Base-by-base conservation (phyloP, 2,888 invertebrate genomes). In the Meiosimyza platycephala region DNA sequence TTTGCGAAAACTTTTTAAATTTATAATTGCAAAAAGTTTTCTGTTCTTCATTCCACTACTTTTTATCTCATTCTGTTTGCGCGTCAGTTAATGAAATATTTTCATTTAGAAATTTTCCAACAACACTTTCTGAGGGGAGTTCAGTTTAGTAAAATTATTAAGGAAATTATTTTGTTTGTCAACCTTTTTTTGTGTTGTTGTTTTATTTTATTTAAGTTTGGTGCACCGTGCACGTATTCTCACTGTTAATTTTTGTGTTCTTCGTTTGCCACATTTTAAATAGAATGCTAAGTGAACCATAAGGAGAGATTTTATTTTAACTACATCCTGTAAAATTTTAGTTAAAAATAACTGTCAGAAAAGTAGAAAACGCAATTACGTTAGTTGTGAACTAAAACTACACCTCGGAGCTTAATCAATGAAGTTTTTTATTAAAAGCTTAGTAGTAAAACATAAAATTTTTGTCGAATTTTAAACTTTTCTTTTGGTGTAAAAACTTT, bases 51-150 rank as follows among this genome's bases (percentile, higher is more conserved):
- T 67, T 68, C 76, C 79, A 75, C 78, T 18, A 40, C 9, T 80
- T 81, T 80, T 81, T 81, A 80, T 81, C 80, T 82, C 54, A 18
- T 40, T 40, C 63, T 33, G 13, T 51, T 50, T 28, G 47, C 60
- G 60, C 22, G 54, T 16, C 47, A 63, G 54, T 63, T 71, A 63
- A 63, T 71, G 62, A 63, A 69, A 51, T 69, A 59, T 69, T 69
- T 69, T 33, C 51, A 69, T 69, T 60, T 33, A 60, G 60, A 66
- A 22, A 12, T 22, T 28, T 65, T 51, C 16, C 28, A 65, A 15
- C 52, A 68, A 57, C 57, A 57, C 57, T 57, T 68, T 28, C 40
- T 18, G 12, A n/a, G 40, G 50, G 64, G 18, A 15, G 59, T 54
- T 72, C 18, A 55, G 57, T 51, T 52, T 16, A 50, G 69, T 69